These are phyloP conservation scores for Montipora cactus DNA, from an alignment of 64 coral and sea anemone species.

Conservation along the genomic window DNA sequence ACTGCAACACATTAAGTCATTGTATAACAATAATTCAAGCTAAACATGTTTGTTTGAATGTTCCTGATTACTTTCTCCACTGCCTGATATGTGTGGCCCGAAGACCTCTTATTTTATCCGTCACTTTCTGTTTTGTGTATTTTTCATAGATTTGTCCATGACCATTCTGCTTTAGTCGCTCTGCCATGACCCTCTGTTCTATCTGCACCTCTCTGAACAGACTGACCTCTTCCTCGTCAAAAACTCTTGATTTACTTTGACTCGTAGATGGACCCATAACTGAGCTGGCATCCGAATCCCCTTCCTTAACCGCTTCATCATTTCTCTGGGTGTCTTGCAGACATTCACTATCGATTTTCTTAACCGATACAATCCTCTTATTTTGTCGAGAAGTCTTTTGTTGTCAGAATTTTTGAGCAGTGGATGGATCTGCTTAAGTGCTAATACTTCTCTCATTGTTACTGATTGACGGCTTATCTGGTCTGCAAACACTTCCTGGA, in stretches of 20 bases:
- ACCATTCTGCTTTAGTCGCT: background rate
- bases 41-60: too few relatives aligned
- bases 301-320: background rate
- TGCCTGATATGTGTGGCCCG: background rate
- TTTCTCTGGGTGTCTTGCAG: background rate
- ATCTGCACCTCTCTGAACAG: background rate
- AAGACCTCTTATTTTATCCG: slow-evolving; percentile 30
- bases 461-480: slow-evolving; percentile 7
- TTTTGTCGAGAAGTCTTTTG: slow-evolving; percentile 13
- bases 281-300: background rate
- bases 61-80: slow-evolving; percentile 6
- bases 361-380: background rate
- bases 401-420: background rate
- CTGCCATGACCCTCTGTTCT: background rate
- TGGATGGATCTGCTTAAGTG: background rate
- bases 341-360: slow-evolving; percentile 3
- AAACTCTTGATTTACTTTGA: slow-evolving; percentile 12
- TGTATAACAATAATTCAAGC: too few relatives aligned
- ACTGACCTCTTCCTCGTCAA: background rate
- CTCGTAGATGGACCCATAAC: background rate
- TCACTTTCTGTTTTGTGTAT: slow-evolving; percentile 11
- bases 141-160: background rate
- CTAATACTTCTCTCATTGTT: background rate
- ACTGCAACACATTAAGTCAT: too few relatives aligned
- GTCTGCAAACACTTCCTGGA: slow-evolving; percentile 1